phyloP scores from a whole-genome alignment of 2,797 vertebrate genomes.

The Fistularia tabacaria region DNA sequence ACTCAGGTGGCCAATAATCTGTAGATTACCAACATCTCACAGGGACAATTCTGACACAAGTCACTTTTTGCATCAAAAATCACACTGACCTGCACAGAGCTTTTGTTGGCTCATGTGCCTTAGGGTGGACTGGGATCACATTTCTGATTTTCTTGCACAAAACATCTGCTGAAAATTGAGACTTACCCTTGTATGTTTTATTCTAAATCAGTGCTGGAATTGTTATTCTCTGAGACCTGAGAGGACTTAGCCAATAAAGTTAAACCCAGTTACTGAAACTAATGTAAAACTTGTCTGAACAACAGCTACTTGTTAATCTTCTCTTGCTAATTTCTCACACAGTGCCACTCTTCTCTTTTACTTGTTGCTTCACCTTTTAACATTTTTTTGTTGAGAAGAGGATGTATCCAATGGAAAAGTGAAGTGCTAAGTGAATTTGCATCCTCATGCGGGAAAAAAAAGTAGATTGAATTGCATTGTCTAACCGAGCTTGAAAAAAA shows the following conservation, averaged over 20 bases:
- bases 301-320: too few relatives aligned
- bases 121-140: conserved; percentile 25
- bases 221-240: conserved; percentile 7
- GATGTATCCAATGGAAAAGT: too few relatives aligned
- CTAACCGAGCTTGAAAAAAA: too few relatives aligned
- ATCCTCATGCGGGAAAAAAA: too few relatives aligned
- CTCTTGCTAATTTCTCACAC: too few relatives aligned
- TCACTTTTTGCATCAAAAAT: conserved; percentile 10
- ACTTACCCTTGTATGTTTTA: conserved; percentile 18
- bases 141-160: conserved; percentile 26
- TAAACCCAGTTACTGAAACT: conserved; percentile 4
- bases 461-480: too few relatives aligned
- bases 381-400: too few relatives aligned
- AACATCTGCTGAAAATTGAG: conserved; percentile 17
- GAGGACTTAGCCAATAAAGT: conserved; percentile 3
- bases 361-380: too few relatives aligned
- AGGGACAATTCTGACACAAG: conserved; percentile 21
- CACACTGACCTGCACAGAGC: conserved; percentile 18
- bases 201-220: conserved; percentile 16
- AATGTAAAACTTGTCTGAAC: too few relatives aligned
- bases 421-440: too few relatives aligned
- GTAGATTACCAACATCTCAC: conserved; percentile 24
- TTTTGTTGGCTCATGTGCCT: conserved; percentile 35
- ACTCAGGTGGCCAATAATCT: conserved; percentile 79
- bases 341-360: too few relatives aligned